Evolutionary conservation across 1,140 invertebrate species (phyloP).

Genomic region (Polypedilum pembai): DNA sequence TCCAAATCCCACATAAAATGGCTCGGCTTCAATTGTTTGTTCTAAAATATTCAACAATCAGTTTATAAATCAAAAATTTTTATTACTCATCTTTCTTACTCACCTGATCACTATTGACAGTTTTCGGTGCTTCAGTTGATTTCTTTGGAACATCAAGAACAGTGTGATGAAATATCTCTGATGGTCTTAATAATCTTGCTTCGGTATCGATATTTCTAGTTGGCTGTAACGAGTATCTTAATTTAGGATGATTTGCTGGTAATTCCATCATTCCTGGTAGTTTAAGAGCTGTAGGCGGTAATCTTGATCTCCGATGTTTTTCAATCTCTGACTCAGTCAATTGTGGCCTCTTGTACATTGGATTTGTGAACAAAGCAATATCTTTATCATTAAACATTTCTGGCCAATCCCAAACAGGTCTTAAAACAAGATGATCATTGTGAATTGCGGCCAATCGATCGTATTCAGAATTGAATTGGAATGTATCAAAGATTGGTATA

Average conservation of each 20-base stretch:
- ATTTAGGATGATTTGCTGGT: not conserved
- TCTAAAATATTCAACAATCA: constrained; percentile 32
- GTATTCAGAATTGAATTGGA: constrained; percentile 78
- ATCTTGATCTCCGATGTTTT: constrained; percentile 31
- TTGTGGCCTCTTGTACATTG: constrained; percentile 52
- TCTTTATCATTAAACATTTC: constrained; percentile 73
- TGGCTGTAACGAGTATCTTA: not conserved
- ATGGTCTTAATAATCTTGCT: not conserved
- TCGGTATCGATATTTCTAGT: not conserved
- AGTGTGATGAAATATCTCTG: not conserved
- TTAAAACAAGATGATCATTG: constrained; percentile 49
- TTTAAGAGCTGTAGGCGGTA: constrained; percentile 33
- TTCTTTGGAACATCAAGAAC: not conserved
- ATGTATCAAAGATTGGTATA: constrained; percentile 83
- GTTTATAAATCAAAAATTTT: constrained; percentile 30
- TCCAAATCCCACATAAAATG: constrained; percentile 54
- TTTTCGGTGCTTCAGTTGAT: not conserved
- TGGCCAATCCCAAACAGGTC: constrained; percentile 77
- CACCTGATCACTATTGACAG: not conserved
- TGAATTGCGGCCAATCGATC: constrained; percentile 52
- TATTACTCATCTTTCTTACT: not conserved
- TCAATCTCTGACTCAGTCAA: constrained; percentile 28
- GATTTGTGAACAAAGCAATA: constrained; percentile 69
- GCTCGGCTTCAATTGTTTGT: constrained; percentile 46
- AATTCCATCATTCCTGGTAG: constrained; percentile 36